These are phyloP conservation scores for Pogonophryne albipinna DNA, from an alignment of 2,797 vertebrate genomes.

Conservation along the genomic window DNA sequence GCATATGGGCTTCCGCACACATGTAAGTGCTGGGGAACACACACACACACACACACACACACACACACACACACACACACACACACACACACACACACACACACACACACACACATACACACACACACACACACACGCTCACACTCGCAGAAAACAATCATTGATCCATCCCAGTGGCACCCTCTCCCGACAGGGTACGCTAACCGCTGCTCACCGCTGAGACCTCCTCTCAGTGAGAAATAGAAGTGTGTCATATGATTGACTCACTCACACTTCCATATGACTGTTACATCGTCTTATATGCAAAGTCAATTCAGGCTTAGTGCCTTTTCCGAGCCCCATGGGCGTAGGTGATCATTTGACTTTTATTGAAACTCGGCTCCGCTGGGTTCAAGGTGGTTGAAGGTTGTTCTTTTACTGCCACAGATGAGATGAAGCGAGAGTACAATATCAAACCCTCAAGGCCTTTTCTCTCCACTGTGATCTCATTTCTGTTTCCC, in stretches of 20 bases:
- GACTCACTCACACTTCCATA: constrained; percentile 79
- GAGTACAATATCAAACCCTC: constrained; percentile 43
- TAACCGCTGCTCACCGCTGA: constrained; percentile 40
- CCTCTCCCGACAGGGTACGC: constrained; percentile 48
- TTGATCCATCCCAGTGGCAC: constrained; percentile 49
- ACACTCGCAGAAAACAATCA: constrained; percentile 57
- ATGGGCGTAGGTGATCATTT: constrained; percentile 77
- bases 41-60: neutral
- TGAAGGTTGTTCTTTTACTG: constrained; percentile 78
- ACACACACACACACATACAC: too few species aligned
- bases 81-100: too few species aligned
- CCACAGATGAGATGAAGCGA: constrained; percentile 51
- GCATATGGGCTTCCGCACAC: constrained; percentile 10
- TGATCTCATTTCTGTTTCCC: constrained; percentile 38
- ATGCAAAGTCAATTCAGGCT: constrained; percentile 70
- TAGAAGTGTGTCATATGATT: constrained; percentile 65
- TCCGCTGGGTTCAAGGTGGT: constrained; percentile 81
- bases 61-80: too few species aligned
- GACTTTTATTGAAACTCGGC: constrained; percentile 85
- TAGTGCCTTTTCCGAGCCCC: constrained; percentile 63
- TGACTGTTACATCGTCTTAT: constrained; percentile 78
- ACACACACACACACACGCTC: neutral
- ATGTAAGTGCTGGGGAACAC: neutral
- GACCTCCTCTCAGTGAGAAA: constrained; percentile 49
- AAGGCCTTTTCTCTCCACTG: constrained; percentile 42